These are phyloP conservation scores for Pseudomyrmex flavicornis DNA, from an alignment of 1,140 invertebrate genomes.

Conservation along the genomic window DNA sequence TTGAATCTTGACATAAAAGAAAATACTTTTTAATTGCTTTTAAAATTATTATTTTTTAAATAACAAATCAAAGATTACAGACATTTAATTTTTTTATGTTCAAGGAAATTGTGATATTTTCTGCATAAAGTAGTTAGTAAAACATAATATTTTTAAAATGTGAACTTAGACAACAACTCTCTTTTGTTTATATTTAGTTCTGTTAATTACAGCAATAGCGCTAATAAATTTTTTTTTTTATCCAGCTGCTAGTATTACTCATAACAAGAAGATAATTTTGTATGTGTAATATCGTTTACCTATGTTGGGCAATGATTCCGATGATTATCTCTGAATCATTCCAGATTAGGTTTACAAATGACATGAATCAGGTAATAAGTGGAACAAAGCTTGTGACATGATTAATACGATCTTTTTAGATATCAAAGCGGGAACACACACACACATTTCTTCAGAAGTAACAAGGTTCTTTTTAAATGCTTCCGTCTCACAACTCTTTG, in stretches of 20 bases:
- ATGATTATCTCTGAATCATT: conserved; percentile 43
- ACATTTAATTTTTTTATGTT: too few relatives aligned
- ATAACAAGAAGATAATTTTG: conserved; percentile 13
- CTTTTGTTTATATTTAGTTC: neutral
- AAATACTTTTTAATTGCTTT: too few relatives aligned
- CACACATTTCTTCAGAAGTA: neutral
- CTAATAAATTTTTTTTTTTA: conserved; percentile 12
- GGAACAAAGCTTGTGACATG: conserved; percentile 13
- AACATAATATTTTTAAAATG: neutral
- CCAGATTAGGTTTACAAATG: conserved; percentile 22
- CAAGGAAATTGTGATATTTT: too few relatives aligned
- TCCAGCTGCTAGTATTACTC: neutral
- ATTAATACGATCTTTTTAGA: conserved; percentile 42
- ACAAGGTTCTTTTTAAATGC: neutral
- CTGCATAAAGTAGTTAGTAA: too few relatives aligned
- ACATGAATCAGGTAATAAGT: conserved; percentile 4
- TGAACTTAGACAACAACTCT: neutral
- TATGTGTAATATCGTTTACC: neutral
- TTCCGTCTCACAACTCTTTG: neutral
- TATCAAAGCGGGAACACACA: neutral
- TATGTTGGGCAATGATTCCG: conserved; percentile 4
- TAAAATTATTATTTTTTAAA: too few relatives aligned
- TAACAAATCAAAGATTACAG: too few relatives aligned
- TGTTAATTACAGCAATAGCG: neutral
- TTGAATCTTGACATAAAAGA: too few relatives aligned